Percentiles rank a stretch among this genome's conserved stretches.
Evolutionary conservation across 2,113 vertebrate species (phyloP).

Genomic region (Aegithalos caudatus): DNA sequence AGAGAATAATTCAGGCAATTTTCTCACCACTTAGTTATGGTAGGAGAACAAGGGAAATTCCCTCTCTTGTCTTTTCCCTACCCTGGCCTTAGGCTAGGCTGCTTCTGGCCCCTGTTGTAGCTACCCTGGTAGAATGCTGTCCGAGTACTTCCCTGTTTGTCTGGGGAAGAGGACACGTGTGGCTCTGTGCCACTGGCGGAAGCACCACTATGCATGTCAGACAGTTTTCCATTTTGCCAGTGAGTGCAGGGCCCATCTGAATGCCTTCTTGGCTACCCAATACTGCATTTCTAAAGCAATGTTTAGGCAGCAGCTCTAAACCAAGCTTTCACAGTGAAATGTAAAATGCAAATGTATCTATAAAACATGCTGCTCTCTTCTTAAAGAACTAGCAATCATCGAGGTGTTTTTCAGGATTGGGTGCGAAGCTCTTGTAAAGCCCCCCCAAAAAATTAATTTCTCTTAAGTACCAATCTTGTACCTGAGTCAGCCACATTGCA

Average conservation of each 20-base stretch:
- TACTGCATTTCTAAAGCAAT: not conserved
- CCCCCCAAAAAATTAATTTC: not conserved
- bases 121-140: not conserved
- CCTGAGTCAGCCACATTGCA: not conserved
- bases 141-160: no score
- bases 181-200: not conserved
- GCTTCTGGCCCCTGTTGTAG: not conserved
- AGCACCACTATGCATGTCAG: not conserved
- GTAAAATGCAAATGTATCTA: not conserved
- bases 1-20: not conserved
- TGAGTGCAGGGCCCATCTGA: not conserved
- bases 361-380: not conserved
- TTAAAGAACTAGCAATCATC: not conserved
- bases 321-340: not conserved
- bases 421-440: not conserved
- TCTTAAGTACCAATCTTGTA: not conserved
- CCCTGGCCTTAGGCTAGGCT: not conserved
- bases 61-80: not conserved
- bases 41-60: not conserved
- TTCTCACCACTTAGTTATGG: not conserved
- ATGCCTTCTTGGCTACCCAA: not conserved
- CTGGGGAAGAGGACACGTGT: rapidly evolving
- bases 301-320: not conserved
- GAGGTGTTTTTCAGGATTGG: not conserved
- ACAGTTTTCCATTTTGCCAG: not conserved